phyloP scores from a whole-genome alignment of 2,888 invertebrate species.

The Lithosia quadra region DNA sequence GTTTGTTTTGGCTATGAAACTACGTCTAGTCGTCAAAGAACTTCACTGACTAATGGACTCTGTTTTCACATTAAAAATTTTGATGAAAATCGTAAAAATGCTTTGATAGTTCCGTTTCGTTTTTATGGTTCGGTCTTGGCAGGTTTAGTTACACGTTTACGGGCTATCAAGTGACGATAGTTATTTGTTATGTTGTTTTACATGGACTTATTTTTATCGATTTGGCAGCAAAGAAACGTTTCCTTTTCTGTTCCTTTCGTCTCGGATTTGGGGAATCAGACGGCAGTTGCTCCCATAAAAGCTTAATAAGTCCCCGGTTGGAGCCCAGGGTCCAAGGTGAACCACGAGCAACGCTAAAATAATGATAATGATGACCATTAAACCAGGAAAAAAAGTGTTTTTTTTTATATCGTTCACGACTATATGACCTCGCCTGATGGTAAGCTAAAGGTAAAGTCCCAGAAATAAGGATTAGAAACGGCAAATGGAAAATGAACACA shows the following conservation, averaged over 20 bases:
- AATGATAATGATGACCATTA: not conserved
- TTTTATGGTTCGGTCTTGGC: conserved; percentile 47
- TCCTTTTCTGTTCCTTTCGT: too few relatives aligned
- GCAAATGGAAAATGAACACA: too few relatives aligned
- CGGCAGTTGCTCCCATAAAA: too few relatives aligned
- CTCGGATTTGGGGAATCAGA: too few relatives aligned
- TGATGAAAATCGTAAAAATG: conserved; percentile 56
- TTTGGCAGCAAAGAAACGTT: too few relatives aligned
- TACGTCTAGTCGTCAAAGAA: conserved; percentile 53
- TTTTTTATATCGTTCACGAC: too few relatives aligned
- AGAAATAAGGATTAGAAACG: too few relatives aligned
- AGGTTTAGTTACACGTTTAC: conserved; percentile 15
- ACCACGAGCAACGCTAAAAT: too few relatives aligned
- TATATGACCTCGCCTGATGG: too few relatives aligned
- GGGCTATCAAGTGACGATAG: not conserved
- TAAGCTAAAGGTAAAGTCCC: too few relatives aligned
- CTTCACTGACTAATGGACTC: conserved; percentile 75
- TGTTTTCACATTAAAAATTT: conserved; percentile 67
- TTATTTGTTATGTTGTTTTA: conserved; percentile 1
- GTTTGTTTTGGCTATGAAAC: conserved; percentile 85
- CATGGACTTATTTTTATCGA: not conserved
- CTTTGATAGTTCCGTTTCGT: conserved; percentile 52
- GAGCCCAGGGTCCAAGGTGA: too few relatives aligned
- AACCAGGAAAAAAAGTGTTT: not conserved
- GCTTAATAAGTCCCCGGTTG: too few relatives aligned